Base-by-base conservation (phyloP, 1,140 invertebrate species). In the Agrypnia vestita region DNA sequence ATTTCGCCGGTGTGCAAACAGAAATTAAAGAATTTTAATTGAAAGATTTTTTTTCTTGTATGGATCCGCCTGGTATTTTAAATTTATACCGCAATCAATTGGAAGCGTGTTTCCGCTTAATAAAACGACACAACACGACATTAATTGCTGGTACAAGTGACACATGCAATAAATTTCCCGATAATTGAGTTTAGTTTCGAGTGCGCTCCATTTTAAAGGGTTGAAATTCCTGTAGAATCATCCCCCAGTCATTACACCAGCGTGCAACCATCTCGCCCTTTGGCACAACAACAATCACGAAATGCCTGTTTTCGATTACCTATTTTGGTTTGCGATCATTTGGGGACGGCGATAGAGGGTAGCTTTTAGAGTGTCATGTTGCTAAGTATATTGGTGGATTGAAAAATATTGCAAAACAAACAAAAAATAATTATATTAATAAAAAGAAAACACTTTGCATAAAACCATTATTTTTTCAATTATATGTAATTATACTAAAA, bases 161-260 rank as follows among this genome's bases (percentile, higher is more conserved):
- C 78, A 72, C 25, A 46, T 3, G 59, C 81, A 53, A 82, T 82
- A 82, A 82, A 82, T 82, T 78, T 76, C n/a, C 43, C 73, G 13
- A 74, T 83, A 83, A 83, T 83, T 80, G 81, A 80, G 78, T 83
- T 82, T 56, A 53, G 56, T 74, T 49, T 76, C 56, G 51, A 79
- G 73, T 76, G 81, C 78, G 77, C 78, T 80, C 72, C 81, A 80
- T 76, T 78, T 76, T 76, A 80, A 83, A 83, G 81, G 81, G 81
- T 83, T 83, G 73, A 80, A 82, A 80, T 80, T 80, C 76, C 79
- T 75, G 62, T 69, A 46, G 59, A 76, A 55, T 43, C 61, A 51
- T 62, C 75, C 59, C 61, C 53, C 25, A 43, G 9, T n/a, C 46
- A 49, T 21, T 49, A 15, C 17, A 61, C 21, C 17, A 61, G 35